Evolutionary conservation across 2,797 vertebrate genomes (phyloP).

Genomic region (Paratrypauchen microcephalus): DNA sequence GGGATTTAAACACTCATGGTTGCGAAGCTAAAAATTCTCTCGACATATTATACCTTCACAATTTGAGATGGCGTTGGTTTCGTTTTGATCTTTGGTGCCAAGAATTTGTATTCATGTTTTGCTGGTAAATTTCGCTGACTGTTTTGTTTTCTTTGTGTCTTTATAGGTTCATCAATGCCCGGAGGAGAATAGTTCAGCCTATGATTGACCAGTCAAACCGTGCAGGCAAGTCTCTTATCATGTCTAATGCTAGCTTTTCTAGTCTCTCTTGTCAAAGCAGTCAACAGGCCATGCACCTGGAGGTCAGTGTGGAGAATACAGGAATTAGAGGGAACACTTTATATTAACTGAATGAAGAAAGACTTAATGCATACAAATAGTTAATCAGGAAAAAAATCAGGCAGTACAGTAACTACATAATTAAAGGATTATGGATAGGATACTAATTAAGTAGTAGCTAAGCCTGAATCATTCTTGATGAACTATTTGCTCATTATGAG

Average conservation of each 20-base stretch:
- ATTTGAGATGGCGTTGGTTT: constrained; percentile 43
- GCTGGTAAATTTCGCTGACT: constrained; percentile 44
- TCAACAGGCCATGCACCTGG: constrained; percentile 85
- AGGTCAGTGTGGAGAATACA: constrained; percentile 87
- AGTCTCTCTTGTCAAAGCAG: constrained; percentile 79
- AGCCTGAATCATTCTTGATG: no score
- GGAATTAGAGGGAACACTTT: constrained; percentile 22
- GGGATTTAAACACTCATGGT: constrained; percentile 39
- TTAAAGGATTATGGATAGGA: no score
- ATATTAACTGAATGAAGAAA: no score
- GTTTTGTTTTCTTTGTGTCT: constrained; percentile 36
- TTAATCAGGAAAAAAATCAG: no score
- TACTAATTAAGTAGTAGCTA: no score
- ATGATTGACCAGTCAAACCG: constrained; percentile 99
- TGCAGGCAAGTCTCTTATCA: constrained; percentile 94
- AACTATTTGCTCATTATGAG: no score
- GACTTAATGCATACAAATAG: no score
- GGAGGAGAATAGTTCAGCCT: constrained; percentile 99
- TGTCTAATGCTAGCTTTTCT: constrained; percentile 78
- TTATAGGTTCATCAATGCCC: constrained; percentile 98
- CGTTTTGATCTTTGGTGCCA: constrained; percentile 55
- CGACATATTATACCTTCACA: constrained; percentile 50
- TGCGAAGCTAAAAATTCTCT: constrained; percentile 48
- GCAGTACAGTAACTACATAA: no score
- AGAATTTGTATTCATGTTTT: constrained; percentile 47